Evolutionary conservation across 2,888 invertebrate genomes (phyloP), one percentile per base, ranked within the genome.

Genomic region (Thereva unica): DNA sequence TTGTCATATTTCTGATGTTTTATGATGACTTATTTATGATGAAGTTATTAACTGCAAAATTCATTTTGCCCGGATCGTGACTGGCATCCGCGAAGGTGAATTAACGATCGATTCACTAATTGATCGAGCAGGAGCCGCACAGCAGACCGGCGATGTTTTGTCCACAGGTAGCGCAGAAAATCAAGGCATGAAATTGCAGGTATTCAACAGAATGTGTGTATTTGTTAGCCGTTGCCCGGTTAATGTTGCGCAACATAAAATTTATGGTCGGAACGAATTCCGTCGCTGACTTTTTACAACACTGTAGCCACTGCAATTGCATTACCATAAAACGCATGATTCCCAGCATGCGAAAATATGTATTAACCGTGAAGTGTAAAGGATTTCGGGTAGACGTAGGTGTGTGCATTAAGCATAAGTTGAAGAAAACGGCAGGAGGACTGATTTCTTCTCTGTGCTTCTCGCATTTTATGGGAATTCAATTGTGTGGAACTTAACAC

Each of bases 31-130:
- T 69, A 69, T 69, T 69, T 69, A 69, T 67, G 67, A 69, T 47
- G 66, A 67, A 69, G 66, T 69, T 69, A 69, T 69, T 69, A 69
- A 69, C 69, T 66, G 67, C 67, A 69, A 69, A 69, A 69, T 69
- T 69, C 69, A 69, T 69, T 66, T 57, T 64, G 45, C 37, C 10
- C 41, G 47, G 67, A 69, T 69, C 79, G 79, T 80, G 79, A 78
- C 73, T 78, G 74, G 78, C 76, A 80, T 80, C 77, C 76, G 72
- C 75, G 76, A 71, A 72, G 72, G 74, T 73, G 70, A 73, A 73
- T 75, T 75, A 74, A 74, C 71, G 73, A 75, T 76, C 73, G 75
- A 74, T 73, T 73, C 77, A 75, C 78, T 78, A 78, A 78, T 78
- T 78, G 78, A 78, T 78, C 76, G 71, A 67, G 53, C 66, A 65